Conservation (phyloP, 1,140 invertebrate species). For the Reticulitermes speratus region DNA sequence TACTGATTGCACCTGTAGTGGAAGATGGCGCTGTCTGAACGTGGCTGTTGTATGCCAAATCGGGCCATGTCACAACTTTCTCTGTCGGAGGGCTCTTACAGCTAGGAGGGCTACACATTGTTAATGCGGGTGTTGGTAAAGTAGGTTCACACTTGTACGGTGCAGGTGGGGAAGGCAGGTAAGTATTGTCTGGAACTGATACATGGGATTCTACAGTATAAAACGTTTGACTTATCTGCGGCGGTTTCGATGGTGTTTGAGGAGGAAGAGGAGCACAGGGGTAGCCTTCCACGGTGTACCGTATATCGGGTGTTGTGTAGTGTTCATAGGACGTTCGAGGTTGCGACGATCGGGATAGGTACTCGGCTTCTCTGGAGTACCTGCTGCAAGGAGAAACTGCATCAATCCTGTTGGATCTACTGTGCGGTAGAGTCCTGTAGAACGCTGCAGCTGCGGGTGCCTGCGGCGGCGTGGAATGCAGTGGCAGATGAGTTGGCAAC, state of each 20-base stretch:
- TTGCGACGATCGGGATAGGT: conserved; percentile 54
- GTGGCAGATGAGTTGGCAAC: conserved; percentile 51
- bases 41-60: not conserved
- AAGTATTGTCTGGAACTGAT: conserved; percentile 56
- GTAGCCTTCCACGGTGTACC: conserved; percentile 78
- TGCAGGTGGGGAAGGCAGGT: conserved; percentile 67
- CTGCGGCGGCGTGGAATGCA: conserved; percentile 49
- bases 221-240: conserved; percentile 44
- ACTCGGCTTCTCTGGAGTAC: conserved; percentile 67
- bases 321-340: conserved; percentile 51
- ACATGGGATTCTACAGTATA: conserved; percentile 41
- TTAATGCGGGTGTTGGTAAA: not conserved
- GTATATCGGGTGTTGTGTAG: conserved; percentile 59
- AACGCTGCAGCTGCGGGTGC: conserved; percentile 52
- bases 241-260: conserved; percentile 42
- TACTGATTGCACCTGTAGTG: not conserved
- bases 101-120: not conserved
- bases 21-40: not conserved
- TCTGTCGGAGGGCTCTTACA: conserved; percentile 23
- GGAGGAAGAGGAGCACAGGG: conserved; percentile 55
- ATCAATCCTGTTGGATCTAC: conserved; percentile 58
- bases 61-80: not conserved
- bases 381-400: conserved; percentile 44
- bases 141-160: conserved; percentile 36
- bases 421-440: conserved; percentile 70